A percentile compares a stretch with the other conserved stretches of the same genome.
Evolutionary conservation across 2,113 vertebrate species (phyloP).

Genomic region (Eira barbara): DNA sequence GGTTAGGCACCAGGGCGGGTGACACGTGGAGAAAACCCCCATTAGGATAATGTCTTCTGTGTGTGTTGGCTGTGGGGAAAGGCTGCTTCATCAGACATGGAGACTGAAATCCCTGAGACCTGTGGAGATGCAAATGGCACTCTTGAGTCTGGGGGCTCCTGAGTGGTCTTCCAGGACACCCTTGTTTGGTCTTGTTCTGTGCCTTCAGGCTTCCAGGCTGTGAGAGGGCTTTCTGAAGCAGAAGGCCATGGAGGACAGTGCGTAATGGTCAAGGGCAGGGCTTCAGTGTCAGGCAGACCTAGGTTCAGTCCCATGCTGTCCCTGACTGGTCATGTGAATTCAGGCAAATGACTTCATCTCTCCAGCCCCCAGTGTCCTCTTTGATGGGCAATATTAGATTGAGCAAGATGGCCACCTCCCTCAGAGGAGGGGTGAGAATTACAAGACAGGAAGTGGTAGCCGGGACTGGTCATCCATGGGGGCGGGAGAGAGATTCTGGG

Average conservation of each 20-base stretch:
- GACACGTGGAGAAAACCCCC: not conserved
- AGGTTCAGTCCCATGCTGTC: not conserved
- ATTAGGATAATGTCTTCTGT: not conserved
- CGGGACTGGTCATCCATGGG: not conserved
- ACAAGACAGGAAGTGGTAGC: not conserved
- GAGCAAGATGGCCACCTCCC: not conserved
- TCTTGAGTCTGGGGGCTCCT: not conserved
- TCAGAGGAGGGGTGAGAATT: not conserved
- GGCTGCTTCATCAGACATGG: accelerated
- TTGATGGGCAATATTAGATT: not conserved
- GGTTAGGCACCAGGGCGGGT: not conserved
- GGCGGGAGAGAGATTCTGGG: not conserved
- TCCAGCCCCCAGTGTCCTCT: not conserved
- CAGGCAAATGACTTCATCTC: not conserved
- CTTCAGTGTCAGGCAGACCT: not conserved
- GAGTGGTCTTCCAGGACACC: not conserved
- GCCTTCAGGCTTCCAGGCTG: not conserved
- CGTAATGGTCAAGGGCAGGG: not conserved
- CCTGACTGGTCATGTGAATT: not conserved
- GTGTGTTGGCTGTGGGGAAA: not conserved
- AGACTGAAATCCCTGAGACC: not conserved
- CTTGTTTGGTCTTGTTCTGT: not conserved
- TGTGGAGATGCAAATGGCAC: not conserved
- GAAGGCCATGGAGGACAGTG: not conserved
- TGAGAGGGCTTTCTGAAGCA: not conserved